Conservation (phyloP, 2,888 invertebrate genomes). For the Imbricaverruca yamaguchii region DNA sequence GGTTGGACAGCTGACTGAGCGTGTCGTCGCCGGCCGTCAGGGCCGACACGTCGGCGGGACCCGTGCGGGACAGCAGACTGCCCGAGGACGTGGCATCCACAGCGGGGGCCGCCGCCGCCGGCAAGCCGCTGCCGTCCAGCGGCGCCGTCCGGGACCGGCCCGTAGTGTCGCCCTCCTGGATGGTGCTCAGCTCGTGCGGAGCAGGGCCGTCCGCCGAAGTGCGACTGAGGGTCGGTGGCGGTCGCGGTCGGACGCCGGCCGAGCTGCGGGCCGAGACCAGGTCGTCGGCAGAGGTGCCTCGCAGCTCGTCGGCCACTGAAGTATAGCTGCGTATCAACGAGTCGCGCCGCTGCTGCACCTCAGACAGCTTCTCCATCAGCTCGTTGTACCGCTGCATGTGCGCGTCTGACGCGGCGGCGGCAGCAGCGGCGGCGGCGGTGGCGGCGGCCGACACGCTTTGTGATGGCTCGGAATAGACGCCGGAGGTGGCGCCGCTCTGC, state of each 20-base stretch:
- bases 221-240: not conserved
- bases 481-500: not conserved
- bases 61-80: constrained; percentile 5
- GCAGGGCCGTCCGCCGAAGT: not conserved
- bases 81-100: not conserved
- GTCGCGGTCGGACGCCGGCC: not conserved
- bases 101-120: not conserved
- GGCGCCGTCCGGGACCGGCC: not conserved
- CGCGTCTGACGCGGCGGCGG: not conserved
- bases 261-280: not conserved
- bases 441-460: not conserved
- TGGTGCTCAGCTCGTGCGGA: constrained; percentile 19
- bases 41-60: not conserved
- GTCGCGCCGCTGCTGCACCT: constrained; percentile 17
- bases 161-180: not conserved
- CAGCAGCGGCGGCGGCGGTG: not conserved
- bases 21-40: not conserved
- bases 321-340: constrained; percentile 9
- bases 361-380: constrained; percentile 6
- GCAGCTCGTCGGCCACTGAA: not conserved
- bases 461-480: not conserved
- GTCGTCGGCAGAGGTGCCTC: not conserved
- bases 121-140: not conserved
- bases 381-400: constrained; percentile 3
- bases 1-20: not conserved